phyloP scores from a whole-genome alignment of 2,797 vertebrate species.

The Malacoctenus gilli region DNA sequence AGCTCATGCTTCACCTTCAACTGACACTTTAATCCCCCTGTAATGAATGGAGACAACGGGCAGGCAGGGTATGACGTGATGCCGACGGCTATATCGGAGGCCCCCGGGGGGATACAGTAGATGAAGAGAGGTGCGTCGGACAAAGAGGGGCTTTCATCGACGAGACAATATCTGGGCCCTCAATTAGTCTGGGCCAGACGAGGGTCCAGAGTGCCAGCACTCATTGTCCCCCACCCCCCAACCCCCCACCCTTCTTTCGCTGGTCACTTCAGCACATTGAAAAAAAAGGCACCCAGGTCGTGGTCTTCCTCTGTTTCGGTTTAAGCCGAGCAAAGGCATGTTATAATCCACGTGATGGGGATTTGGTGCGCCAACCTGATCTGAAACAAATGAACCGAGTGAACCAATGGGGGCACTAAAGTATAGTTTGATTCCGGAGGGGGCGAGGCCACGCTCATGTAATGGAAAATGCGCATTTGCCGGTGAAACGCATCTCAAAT shows the following conservation, averaged over 20 bases:
- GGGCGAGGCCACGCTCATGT: too few species aligned
- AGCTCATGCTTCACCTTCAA: conserved; percentile 60
- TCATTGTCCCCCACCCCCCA: conserved; percentile 64
- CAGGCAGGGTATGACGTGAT: conserved; percentile 65
- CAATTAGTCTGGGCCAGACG: conserved; percentile 82
- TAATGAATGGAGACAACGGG: conserved; percentile 71
- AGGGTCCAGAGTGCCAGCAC: conserved; percentile 75
- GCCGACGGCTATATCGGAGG: conserved; percentile 75
- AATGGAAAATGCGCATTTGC: not conserved
- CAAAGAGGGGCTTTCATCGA: conserved; percentile 87
- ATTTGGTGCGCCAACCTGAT: conserved; percentile 61
- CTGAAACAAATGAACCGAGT: conserved; percentile 57
- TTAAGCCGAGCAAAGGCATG: conserved; percentile 71
- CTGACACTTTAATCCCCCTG: conserved; percentile 72
- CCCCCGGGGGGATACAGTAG: conserved; percentile 76
- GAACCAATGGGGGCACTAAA: conserved; percentile 39
- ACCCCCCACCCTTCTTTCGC: too few species aligned
- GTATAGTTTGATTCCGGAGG: not conserved
- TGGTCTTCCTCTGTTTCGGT: conserved; percentile 62
- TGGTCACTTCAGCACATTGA: conserved; percentile 47
- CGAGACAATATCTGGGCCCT: conserved; percentile 82
- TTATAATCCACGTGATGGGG: conserved; percentile 73
- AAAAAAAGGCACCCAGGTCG: conserved; percentile 56
- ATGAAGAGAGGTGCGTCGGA: conserved; percentile 74
- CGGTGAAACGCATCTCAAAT: too few species aligned